Evolutionary conservation across 2,888 invertebrate species (phyloP), one percentile per base, ranked within the genome.

Genomic region (Trissonchulus latispiculum): DNA sequence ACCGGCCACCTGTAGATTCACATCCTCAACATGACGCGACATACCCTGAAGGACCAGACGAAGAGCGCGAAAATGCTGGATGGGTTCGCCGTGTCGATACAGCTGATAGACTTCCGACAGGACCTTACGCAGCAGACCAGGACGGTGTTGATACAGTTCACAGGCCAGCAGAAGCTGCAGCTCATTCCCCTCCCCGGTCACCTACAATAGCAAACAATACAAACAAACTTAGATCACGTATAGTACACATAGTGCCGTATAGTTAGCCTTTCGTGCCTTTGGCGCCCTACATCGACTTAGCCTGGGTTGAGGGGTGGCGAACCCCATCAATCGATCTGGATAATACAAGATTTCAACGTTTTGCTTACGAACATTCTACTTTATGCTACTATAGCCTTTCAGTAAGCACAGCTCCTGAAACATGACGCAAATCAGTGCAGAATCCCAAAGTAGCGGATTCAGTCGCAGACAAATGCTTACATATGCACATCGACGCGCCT

Each of bases 111-210:
- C 87, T 83, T 95, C 94, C 83, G 93, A 95, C 37, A 97, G 87
- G 32, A 95, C 92, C 81, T 91, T 87, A 78, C 89, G 88, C 74
- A 96, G 85, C 81, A 95, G 88, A 68, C 90, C 90, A 0, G 91
- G 90, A 78, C 94, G 88, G 78, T 93, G 90, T 84, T 91, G 88
- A 83, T 95, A 95, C 23, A 89, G 89, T 78, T 85, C 83, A 70
- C 86, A 91, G 29, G 96, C 92, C 35, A 90, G 89, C 36, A 96
- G 84, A 72, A 96, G 90, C 85, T 96, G 95, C 76, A 90, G 89
- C 83, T 95, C 93, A 81, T 90, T 92, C 0, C 91, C 91, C 85
- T 95, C 93, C 18, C 95, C 95, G 70, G 93, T 90, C 80, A 95
- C 89, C 91, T 92, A 81, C 33, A 84, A 23, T n/a, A 68, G 77